Evolutionary conservation across 2,888 invertebrate species (phyloP).

Genomic region (Rhynchonema sp.): DNA sequence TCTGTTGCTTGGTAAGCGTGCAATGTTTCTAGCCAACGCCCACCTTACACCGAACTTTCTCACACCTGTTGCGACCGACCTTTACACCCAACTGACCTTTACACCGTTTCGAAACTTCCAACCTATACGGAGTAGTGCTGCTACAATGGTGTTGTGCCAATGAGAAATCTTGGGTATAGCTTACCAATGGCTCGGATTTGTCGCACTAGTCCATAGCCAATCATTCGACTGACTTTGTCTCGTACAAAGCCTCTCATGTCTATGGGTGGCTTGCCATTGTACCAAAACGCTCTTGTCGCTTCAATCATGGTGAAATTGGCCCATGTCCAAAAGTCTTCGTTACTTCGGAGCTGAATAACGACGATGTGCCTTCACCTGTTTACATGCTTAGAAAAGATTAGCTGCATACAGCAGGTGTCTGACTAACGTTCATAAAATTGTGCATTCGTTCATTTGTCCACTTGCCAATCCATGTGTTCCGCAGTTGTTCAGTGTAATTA

Average conservation of each 20-base stretch:
- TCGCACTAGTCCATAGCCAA: slow-evolving; percentile 36
- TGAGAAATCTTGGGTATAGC: neutral
- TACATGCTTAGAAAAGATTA: too few relatives aligned
- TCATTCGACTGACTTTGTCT: slow-evolving; percentile 34
- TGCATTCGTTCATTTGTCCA: neutral
- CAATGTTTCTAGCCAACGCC: too few relatives aligned
- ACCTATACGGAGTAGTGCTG: too few relatives aligned
- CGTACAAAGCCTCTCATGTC: slow-evolving; percentile 33
- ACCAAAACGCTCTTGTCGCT: slow-evolving; percentile 27
- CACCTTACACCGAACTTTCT: too few relatives aligned
- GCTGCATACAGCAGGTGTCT: too few relatives aligned
- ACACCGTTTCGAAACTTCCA: too few relatives aligned
- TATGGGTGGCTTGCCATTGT: slow-evolving; percentile 33
- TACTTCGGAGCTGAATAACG: neutral
- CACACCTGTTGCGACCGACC: too few relatives aligned
- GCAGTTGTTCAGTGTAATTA: neutral
- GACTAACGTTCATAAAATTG: too few relatives aligned
- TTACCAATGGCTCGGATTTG: slow-evolving; percentile 29
- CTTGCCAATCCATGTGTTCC: neutral
- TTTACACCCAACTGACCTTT: too few relatives aligned
- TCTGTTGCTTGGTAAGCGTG: too few relatives aligned
- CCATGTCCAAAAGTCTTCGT: slow-evolving; percentile 32
- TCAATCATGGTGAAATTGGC: slow-evolving; percentile 28
- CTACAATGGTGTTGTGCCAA: too few relatives aligned
- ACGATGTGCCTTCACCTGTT: too few relatives aligned